phyloP scores from a whole-genome alignment of 2,888 invertebrate species.

The Panorpa germanica region DNA sequence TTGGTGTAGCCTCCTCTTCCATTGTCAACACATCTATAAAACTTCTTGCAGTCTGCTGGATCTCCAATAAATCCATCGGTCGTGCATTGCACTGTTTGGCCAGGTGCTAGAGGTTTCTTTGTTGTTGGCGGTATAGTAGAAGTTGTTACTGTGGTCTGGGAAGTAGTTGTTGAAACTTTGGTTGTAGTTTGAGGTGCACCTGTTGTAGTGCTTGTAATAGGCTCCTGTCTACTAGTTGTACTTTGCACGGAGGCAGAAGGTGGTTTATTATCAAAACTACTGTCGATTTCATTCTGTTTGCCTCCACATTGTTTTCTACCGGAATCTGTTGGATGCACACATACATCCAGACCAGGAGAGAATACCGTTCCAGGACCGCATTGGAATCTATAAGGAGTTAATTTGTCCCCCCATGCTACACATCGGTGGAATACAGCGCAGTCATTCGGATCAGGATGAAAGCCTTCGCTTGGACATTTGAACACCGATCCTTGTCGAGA shows the following conservation, averaged over 20 bases:
- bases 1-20: conserved; percentile 25
- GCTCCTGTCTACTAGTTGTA: conserved; percentile 18
- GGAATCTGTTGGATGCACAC: conserved; percentile 49
- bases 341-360: conserved; percentile 43
- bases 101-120: conserved; percentile 8
- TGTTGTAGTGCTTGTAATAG: conserved; percentile 11
- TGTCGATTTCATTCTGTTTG: conserved; percentile 20
- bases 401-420: conserved; percentile 33
- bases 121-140: conserved; percentile 14
- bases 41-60: conserved; percentile 38
- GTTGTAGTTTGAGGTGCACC: conserved; percentile 9
- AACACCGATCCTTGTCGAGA: conserved; percentile 21
- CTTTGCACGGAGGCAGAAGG: background rate
- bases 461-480: conserved; percentile 46
- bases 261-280: conserved; percentile 6
- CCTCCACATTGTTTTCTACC: conserved; percentile 46
- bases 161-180: conserved; percentile 11
- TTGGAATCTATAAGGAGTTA: conserved; percentile 42
- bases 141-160: conserved; percentile 9
- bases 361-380: conserved; percentile 61
- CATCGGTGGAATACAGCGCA: conserved; percentile 62
- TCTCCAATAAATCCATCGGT: conserved; percentile 41
- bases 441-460: conserved; percentile 47
- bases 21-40: conserved; percentile 41
- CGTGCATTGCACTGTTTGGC: conserved; percentile 20